Evolutionary conservation across 2,797 vertebrate genomes (phyloP).

Genomic region (Hirundo rustica): DNA sequence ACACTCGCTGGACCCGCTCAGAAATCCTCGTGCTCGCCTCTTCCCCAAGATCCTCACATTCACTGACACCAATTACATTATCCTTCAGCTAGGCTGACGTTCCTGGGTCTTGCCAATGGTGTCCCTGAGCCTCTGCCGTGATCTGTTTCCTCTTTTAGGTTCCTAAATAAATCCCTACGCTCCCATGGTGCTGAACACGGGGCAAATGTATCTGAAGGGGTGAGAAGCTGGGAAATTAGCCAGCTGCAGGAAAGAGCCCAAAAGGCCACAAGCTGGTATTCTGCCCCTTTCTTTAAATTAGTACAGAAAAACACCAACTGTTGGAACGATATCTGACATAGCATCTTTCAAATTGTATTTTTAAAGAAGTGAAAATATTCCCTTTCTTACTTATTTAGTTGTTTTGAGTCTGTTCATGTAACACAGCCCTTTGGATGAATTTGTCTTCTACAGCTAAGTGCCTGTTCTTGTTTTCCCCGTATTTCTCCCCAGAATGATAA

Average conservation of each 20-base stretch:
- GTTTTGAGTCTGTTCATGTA: not conserved
- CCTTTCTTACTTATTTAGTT: not conserved
- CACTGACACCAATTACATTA: not conserved
- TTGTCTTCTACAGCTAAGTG: not conserved
- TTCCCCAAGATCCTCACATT: not conserved
- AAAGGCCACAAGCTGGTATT: not conserved
- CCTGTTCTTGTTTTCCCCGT: not conserved
- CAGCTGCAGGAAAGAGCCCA: not conserved
- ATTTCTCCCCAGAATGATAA: not conserved
- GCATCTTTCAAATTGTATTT: not conserved
- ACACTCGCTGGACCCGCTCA: accelerated
- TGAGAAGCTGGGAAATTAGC: not conserved
- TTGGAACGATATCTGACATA: not conserved
- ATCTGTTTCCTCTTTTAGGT: not conserved
- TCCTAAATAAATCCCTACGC: not conserved
- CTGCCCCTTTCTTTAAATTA: not conserved
- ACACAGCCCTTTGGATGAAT: not conserved
- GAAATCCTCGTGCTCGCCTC: accelerated
- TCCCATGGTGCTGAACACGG: not conserved
- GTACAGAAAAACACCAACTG: not conserved
- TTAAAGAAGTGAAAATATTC: not conserved
- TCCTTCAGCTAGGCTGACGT: not conserved
- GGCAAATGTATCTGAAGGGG: not conserved
- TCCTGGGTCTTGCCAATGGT: not conserved
- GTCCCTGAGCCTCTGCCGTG: not conserved